These are phyloP conservation scores for Diachasmimorpha longicaudata DNA, from an alignment of 1,140 invertebrate species.

Conservation along the genomic window DNA sequence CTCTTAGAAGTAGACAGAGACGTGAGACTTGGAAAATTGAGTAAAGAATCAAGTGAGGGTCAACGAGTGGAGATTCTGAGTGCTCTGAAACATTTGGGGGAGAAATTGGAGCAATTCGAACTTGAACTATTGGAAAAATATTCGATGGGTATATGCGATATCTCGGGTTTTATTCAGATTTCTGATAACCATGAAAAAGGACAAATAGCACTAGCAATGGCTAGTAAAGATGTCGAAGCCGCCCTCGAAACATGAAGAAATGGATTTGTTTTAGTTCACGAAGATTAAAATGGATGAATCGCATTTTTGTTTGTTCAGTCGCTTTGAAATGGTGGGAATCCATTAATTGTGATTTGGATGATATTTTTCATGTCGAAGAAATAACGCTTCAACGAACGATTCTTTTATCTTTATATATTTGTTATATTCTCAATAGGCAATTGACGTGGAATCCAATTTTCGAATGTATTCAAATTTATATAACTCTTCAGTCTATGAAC, in stretches of 20 bases:
- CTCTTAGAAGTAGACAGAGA: conserved; percentile 66
- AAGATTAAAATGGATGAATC: too few species aligned
- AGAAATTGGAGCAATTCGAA: conserved; percentile 68
- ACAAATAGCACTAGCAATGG: conserved; percentile 41
- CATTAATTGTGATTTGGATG: too few species aligned
- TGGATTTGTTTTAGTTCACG: too few species aligned
- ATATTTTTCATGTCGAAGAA: too few species aligned
- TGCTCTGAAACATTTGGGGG: conserved; percentile 74
- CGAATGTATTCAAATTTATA: too few species aligned
- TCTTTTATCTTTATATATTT: too few species aligned
- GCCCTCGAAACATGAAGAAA: conserved; percentile 23
- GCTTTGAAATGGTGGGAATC: too few species aligned
- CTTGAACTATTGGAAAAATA: conserved; percentile 67
- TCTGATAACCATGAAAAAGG: conserved; percentile 58
- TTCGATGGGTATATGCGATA: conserved; percentile 48
- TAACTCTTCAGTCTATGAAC: too few species aligned
- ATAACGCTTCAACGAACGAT: too few species aligned
- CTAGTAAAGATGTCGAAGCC: conserved; percentile 43
- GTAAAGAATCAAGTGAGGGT: conserved; percentile 48
- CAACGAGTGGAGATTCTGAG: conserved; percentile 69
- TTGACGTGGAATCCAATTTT: too few species aligned
- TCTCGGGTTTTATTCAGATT: conserved; percentile 67
- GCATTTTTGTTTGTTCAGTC: too few species aligned
- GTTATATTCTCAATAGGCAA: too few species aligned
- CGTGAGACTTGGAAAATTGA: conserved; percentile 63